Percentiles rank a stretch among this genome's conserved stretches.
These are phyloP conservation scores for Lophius piscatorius DNA, from an alignment of 2,113 vertebrate genomes.

Conservation along the genomic window DNA sequence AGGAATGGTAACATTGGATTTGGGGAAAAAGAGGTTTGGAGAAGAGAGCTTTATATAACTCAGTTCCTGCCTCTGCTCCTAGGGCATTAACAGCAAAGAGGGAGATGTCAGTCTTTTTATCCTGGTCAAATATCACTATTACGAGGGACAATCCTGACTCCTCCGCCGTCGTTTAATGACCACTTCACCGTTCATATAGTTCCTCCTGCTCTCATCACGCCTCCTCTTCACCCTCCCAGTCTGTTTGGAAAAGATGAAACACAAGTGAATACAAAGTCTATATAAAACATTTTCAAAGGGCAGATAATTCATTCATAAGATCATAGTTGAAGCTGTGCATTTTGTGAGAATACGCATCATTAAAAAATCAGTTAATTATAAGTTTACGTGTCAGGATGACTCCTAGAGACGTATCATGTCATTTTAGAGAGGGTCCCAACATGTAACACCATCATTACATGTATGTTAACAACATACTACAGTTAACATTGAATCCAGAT, in stretches of 20 bases:
- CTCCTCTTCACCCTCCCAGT: slow-evolving; percentile 68
- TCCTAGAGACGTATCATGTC: too few relatives aligned
- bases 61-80: slow-evolving; percentile 46
- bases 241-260: slow-evolving; percentile 52
- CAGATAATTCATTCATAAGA: neutral
- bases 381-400: too few relatives aligned
- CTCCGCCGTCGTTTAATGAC: slow-evolving; percentile 68
- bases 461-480: too few relatives aligned
- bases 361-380: too few relatives aligned
- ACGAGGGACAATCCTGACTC: slow-evolving; percentile 72
- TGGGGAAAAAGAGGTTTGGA: slow-evolving; percentile 52
- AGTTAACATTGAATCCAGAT: too few relatives aligned
- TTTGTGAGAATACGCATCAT: neutral
- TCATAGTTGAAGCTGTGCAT: neutral
- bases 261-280: neutral
- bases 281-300: neutral
- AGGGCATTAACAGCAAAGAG: slow-evolving; percentile 39
- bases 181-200: slow-evolving; percentile 62
- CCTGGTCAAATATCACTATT: slow-evolving; percentile 30
- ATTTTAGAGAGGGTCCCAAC: too few relatives aligned
- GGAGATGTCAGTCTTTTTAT: slow-evolving; percentile 38
- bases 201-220: slow-evolving; percentile 54
- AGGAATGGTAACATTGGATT: slow-evolving; percentile 59
- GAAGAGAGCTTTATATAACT: slow-evolving; percentile 41
- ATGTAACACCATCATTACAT: too few relatives aligned